These are phyloP conservation scores for Enteromius radiatus DNA, from an alignment of 2,797 vertebrate species.

Conservation along the genomic window DNA sequence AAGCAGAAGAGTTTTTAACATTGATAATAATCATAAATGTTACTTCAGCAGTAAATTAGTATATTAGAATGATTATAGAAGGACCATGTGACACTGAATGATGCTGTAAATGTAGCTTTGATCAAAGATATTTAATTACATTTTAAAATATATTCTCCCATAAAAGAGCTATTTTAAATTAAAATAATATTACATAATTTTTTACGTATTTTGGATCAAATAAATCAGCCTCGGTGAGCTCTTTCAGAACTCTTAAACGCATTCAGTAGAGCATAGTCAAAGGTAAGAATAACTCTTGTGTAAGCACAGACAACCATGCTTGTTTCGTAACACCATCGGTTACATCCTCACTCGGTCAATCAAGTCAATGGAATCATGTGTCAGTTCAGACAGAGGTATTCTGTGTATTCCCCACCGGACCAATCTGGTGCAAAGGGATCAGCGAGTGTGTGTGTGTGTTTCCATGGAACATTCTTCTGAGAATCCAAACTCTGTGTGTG, in stretches of 20 bases:
- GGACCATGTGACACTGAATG: no score
- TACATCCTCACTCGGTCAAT: conserved; percentile 16
- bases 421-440: not conserved
- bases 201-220: not conserved
- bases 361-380: not conserved
- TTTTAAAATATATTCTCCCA: not conserved
- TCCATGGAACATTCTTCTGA: conserved; percentile 25
- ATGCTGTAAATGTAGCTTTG: not conserved
- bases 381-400: conserved; percentile 12
- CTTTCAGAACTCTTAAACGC: not conserved
- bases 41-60: not conserved
- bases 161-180: not conserved
- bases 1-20: not conserved
- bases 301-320: not conserved
- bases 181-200: not conserved
- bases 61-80: not conserved
- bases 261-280: not conserved
- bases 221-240: not conserved
- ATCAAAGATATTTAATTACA: not conserved
- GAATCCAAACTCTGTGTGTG: conserved; percentile 25
- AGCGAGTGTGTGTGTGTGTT: not conserved
- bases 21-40: not conserved
- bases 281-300: conserved; percentile 7
- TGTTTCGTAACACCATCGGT: conserved; percentile 20
- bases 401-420: not conserved